Evolutionary conservation across 2,888 invertebrate genomes (phyloP).

Genomic region (Aquatica leii): DNA sequence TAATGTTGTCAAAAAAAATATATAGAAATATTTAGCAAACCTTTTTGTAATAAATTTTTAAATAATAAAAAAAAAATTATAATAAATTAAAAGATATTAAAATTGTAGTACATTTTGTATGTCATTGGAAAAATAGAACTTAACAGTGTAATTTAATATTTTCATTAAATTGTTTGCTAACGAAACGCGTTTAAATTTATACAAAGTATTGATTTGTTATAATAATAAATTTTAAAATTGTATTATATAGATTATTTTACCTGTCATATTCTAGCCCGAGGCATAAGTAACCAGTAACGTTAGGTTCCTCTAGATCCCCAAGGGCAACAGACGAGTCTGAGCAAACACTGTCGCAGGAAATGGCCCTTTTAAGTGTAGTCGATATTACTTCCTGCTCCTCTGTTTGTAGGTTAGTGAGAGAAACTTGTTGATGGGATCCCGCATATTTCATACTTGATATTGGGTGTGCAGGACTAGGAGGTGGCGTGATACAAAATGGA

Average conservation of each 20-base stretch:
- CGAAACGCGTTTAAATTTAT: too few relatives aligned
- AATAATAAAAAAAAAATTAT: too few relatives aligned
- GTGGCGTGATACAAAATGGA: constrained; percentile 54
- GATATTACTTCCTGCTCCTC: constrained; percentile 50
- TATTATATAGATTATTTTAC: constrained; percentile 58
- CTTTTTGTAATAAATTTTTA: too few relatives aligned
- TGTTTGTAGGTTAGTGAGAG: constrained; percentile 33
- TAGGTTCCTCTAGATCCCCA: constrained; percentile 74
- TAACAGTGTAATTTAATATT: too few relatives aligned
- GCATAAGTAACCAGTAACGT: constrained; percentile 78
- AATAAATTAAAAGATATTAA: too few relatives aligned
- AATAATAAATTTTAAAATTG: too few relatives aligned
- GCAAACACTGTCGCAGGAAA: constrained; percentile 83
- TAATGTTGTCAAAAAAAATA: too few relatives aligned
- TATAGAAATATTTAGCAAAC: too few relatives aligned
- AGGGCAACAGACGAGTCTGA: constrained; percentile 80
- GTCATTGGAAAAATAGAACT: too few relatives aligned
- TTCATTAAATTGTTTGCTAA: too few relatives aligned
- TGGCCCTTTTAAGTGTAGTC: constrained; percentile 67
- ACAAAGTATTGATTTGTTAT: too few relatives aligned
- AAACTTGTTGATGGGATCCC: constrained; percentile 19
- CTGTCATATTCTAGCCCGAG: constrained; percentile 81
- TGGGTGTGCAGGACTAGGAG: constrained; percentile 43
- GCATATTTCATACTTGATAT: constrained; percentile 13
- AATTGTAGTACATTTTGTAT: too few relatives aligned